Evolutionary conservation across 2,888 invertebrate genomes (phyloP), one percentile per base, ranked within the genome.

Genomic region (Dryobota labecula): DNA sequence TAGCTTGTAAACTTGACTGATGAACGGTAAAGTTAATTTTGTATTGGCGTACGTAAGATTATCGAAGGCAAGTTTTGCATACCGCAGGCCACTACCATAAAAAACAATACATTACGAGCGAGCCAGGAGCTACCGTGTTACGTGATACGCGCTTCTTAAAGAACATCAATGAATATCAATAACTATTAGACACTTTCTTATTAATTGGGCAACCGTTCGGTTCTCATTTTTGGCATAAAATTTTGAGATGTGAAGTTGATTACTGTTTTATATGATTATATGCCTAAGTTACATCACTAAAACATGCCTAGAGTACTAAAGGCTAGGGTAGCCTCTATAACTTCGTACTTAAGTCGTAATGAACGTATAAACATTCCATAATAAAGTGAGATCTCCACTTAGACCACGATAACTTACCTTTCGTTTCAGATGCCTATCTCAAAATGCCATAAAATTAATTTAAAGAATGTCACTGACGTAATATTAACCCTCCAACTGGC

Each of bases 31-130:
- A 89, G 84, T 85, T 85, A 90, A 89, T 73, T 88, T 90, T 89
- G 91, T 87, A 82, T 89, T 90, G 89, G 90, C 86, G 86, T 85
- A 90, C 86, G 89, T 88, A 89, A 91, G 92, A 93, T 93, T 94
- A 93, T 93, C 89, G 93, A 92, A 94, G 93, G 91, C 92, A 85
- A 91, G 93, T 94, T 94, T 94, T 93, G 93, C 94, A 94, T 94
- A 94, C 93, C 93, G 90, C 93, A 90, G 92, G 93, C 93, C 93
- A 90, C 88, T 90, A 89, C 88, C 90, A 92, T 94, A 94, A 94
- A 94, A 92, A 93, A 93, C 92, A 92, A 92, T 91, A 93, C 92
- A 92, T 94, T 93, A 94, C 90, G 94, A 93, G 90, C 90, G 76
- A 88, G 85, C 89, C 89, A 88, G 85, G 84, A 86, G 92, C 95